These are phyloP conservation scores for Ostrea denselamellosa DNA, from an alignment of 1,140 invertebrate species.

Conservation along the genomic window DNA sequence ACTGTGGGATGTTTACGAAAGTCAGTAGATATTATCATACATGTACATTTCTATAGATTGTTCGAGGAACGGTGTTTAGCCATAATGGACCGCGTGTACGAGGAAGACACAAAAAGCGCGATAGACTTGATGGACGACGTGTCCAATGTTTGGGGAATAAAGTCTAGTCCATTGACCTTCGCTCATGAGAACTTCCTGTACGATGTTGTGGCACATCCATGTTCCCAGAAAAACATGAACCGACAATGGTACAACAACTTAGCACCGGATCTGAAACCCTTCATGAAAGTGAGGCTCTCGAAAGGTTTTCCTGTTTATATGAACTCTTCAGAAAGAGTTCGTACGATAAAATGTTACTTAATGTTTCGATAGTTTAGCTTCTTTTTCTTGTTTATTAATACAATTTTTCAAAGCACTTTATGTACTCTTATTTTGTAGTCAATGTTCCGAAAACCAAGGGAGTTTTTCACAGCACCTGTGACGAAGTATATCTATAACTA, in stretches of 20 bases:
- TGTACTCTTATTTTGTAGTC: too few relatives aligned
- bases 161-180: not conserved
- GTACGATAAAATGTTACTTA: too few relatives aligned
- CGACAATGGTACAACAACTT: not conserved
- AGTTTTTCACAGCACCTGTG: too few relatives aligned
- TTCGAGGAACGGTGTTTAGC: not conserved
- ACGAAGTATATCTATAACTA: too few relatives aligned
- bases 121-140: not conserved
- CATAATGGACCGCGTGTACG: not conserved
- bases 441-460: too few relatives aligned
- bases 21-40: too few relatives aligned
- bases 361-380: too few relatives aligned
- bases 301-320: too few relatives aligned
- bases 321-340: too few relatives aligned
- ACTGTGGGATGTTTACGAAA: not conserved
- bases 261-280: not conserved
- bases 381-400: too few relatives aligned
- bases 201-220: not conserved
- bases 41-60: not conserved
- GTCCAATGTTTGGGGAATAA: slow-evolving; percentile 4
- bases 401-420: too few relatives aligned
- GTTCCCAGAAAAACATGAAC: not conserved
- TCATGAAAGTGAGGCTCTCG: not conserved
- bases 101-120: not conserved
- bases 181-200: not conserved